Percentiles rank a stretch among this genome's conserved stretches.
These are phyloP conservation scores for Sisor rabdophorus DNA, from an alignment of 2,113 vertebrate species.

Conservation along the genomic window DNA sequence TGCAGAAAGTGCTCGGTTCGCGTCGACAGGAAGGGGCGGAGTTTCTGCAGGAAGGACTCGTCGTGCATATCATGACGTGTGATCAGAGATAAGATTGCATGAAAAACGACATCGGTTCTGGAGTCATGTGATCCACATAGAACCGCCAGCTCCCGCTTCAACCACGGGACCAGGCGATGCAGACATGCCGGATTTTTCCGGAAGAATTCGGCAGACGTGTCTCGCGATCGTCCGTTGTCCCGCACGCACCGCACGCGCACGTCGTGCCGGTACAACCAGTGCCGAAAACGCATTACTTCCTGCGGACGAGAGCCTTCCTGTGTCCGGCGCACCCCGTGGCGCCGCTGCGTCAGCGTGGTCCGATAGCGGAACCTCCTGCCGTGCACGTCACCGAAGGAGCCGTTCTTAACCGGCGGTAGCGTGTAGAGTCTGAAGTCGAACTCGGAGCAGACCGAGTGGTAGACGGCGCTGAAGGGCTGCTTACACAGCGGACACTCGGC, in stretches of 20 bases:
- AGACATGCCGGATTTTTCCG: conserved; percentile 87
- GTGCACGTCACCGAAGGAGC: conserved; percentile 76
- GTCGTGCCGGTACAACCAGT: conserved; percentile 83
- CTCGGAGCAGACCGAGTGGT: conserved; percentile 88
- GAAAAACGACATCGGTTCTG: conserved; percentile 86
- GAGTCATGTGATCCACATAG: conserved; percentile 85
- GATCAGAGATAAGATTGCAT: conserved; percentile 88
- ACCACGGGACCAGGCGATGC: conserved; percentile 87
- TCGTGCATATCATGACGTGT: conserved; percentile 83
- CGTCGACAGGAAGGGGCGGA: conserved; percentile 83
- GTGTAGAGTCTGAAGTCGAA: conserved; percentile 87
- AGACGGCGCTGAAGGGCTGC: conserved; percentile 89
- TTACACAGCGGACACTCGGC: conserved; percentile 95
- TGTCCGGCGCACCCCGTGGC: conserved; percentile 72
- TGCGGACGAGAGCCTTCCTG: conserved; percentile 63
- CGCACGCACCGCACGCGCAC: conserved; percentile 77
- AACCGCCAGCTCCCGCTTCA: conserved; percentile 86
- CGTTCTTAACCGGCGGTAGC: conserved; percentile 70
- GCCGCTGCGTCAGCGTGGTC: conserved; percentile 79
- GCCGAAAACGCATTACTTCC: conserved; percentile 87
- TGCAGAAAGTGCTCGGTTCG: conserved; percentile 92
- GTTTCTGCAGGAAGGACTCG: conserved; percentile 78
- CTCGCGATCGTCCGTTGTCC: conserved; percentile 83
- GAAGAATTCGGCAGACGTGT: conserved; percentile 89
- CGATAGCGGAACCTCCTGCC: conserved; percentile 83